Base-by-base conservation (phyloP, 2,888 invertebrate genomes). In the Argyra leucocephala region DNA sequence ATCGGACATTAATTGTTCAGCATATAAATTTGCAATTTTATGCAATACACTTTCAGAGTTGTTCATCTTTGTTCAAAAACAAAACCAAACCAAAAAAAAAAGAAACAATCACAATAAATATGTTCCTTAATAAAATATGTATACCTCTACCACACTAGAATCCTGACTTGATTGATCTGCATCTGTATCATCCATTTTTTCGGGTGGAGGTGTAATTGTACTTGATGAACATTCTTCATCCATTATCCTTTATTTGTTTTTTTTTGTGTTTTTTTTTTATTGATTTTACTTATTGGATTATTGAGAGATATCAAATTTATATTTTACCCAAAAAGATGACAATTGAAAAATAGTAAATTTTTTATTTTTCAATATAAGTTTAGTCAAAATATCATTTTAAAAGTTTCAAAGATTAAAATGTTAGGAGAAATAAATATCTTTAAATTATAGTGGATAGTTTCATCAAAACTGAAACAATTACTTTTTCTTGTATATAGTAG, bases 1-100 rank as follows among this genome's bases (percentile, higher is more conserved):
- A 78, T 96, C 96, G 72, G 92, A 93, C 89, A 96, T 91, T 72
- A 93, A 81, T 73, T 90, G 88, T 70, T 93, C 91, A 0, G 89
- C 88, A 78, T 92, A 94, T 1, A 95, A 79, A 22, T 87, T 88
- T 6, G 90, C 90, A 73, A 95, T 90, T 76, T 91, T 91, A 67
- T 87, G 84, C 63, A 93, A 79, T 18, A 94, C 88, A 74, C 89
- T 89, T 68, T 85, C 85, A 0, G 93, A 91, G 78, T 94, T 93
- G 72, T 93, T 91, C 75, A 93, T 89, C 91, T 93, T 75, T n/a
- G 76, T 73, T 68, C 57, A 64, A 67, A 10, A 31, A 48, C 5
- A 48, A 48, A 48, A 48, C 5, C 9, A 18, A 48, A 48, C 12
- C 1, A 1, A 48, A 31, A 4, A 31, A 31, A 31, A 31, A 31